phyloP scores from a whole-genome alignment of 2,797 vertebrate species.

The Diglossa cyanea region DNA sequence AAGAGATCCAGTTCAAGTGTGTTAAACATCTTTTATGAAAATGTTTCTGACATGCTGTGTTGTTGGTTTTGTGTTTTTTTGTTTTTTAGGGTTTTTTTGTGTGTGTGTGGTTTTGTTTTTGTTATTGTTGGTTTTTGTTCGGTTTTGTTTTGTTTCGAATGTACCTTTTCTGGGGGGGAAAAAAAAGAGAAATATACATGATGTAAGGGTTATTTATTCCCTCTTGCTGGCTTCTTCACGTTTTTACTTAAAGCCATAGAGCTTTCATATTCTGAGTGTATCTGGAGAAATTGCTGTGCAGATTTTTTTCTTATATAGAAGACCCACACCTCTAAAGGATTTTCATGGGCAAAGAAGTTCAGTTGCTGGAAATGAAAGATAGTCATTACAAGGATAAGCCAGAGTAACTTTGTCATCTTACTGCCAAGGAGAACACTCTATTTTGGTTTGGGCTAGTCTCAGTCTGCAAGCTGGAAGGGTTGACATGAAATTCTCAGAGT shows the following conservation, averaged over 20 bases:
- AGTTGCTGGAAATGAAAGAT: background rate
- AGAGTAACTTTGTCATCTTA: background rate
- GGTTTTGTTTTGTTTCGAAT: background rate
- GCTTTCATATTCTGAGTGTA: background rate
- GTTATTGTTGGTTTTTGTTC: background rate
- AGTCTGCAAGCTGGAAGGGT: background rate
- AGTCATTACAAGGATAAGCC: background rate
- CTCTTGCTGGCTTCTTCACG: background rate
- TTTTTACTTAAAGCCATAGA: background rate
- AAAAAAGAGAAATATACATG: background rate
- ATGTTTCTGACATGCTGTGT: background rate
- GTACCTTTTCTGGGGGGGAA: background rate
- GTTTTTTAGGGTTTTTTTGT: background rate
- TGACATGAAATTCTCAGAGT: background rate
- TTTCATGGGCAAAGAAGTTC: background rate
- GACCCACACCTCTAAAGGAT: background rate
- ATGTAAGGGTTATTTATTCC: background rate
- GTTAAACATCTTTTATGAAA: background rate
- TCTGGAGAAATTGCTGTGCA: background rate
- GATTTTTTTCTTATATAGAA: background rate
- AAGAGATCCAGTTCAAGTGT: background rate
- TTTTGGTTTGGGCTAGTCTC: background rate
- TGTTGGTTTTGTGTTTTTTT: background rate
- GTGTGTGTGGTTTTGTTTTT: background rate
- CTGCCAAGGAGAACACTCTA: background rate